Conservation (phyloP, 2,113 vertebrate species). For the Edolisoma coerulescens region DNA sequence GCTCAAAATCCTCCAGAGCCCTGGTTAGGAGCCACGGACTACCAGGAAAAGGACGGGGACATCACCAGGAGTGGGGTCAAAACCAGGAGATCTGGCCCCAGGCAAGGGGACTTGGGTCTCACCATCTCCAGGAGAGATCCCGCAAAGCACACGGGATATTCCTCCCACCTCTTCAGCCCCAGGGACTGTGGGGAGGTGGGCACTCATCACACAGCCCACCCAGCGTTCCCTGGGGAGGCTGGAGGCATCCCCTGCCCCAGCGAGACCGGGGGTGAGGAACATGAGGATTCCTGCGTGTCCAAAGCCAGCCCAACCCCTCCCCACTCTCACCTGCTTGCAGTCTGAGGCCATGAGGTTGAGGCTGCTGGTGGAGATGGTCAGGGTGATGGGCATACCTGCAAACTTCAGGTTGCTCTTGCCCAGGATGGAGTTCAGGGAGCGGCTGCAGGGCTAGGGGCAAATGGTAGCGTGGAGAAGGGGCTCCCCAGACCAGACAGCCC, state of each 20-base stretch:
- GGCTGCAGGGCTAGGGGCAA: slow-evolving; percentile 81
- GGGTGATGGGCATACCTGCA: slow-evolving; percentile 94
- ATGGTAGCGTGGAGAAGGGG: not conserved
- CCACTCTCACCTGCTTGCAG: slow-evolving; percentile 88
- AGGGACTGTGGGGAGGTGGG: not conserved
- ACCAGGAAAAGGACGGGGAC: not conserved
- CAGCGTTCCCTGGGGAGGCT: not conserved
- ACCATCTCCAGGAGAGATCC: not conserved
- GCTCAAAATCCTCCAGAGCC: not conserved
- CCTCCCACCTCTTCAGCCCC: not conserved
- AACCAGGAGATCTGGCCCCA: not conserved
- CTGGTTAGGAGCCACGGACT: not conserved
- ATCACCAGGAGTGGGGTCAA: rapidly evolving
- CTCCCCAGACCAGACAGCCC: not conserved
- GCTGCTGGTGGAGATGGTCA: slow-evolving; percentile 98
- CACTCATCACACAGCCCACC: not conserved
- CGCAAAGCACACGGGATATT: not conserved
- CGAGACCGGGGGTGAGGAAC: not conserved
- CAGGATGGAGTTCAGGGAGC: slow-evolving; percentile 88
- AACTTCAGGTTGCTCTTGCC: slow-evolving; percentile 98
- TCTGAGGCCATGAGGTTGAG: slow-evolving; percentile 96
- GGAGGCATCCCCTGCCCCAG: not conserved
- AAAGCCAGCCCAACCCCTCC: not conserved
- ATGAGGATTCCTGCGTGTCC: rapidly evolving
- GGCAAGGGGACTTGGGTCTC: not conserved